Base-by-base conservation (phyloP, 1,140 invertebrate genomes). In the Plutomurus gul region DNA sequence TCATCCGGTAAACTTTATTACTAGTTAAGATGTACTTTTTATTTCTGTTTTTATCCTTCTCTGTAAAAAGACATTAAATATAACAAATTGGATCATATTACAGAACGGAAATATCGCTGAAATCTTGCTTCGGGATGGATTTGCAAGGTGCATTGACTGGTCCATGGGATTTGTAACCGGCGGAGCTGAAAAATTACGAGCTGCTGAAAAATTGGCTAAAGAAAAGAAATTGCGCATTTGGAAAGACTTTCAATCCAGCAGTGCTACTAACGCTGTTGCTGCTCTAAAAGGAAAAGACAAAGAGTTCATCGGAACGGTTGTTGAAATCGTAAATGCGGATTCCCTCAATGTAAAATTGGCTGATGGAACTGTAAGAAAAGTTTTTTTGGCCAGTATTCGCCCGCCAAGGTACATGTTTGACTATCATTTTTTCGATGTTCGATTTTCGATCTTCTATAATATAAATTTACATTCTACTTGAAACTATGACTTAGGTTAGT, bases 71-170 rank as follows among this genome's bases (percentile, higher is more conserved):
- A 76, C 43, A 75, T 46, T 70, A 72, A n/a, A n/a, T n/a, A n/a
- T n/a, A 13, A 46, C 49, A 39, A 71, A 79, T 82, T 73, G 65
- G 2, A 20, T 16, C 0, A 40, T 77, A 72, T 87, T 87, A 18
- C 84, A 93, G 90, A 92, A 91, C 85, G 93, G 93, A 80, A 99
- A 99, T 85, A 99, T 99, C 87, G 96, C 98, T 0, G 97, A 99
- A 85, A 89, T 93, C 49, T 87, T 99, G 46, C 85, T 99, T 70
- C 91, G 88, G 80, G 94, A 98, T 88, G 97, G 98, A 25, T 96
- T 97, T 85, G 98, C 96, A 0, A 92, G 92, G 85, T 99, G 96
- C 85, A 95, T 99, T n/a, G 97, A 99, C 86, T 98, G 96, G 96
- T 97, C 95, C 8, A 93, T 99, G 87, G 93, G 91, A 30, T 92